Evolutionary conservation across 2,797 vertebrate genomes (phyloP).

Genomic region (Mus spretus): DNA sequence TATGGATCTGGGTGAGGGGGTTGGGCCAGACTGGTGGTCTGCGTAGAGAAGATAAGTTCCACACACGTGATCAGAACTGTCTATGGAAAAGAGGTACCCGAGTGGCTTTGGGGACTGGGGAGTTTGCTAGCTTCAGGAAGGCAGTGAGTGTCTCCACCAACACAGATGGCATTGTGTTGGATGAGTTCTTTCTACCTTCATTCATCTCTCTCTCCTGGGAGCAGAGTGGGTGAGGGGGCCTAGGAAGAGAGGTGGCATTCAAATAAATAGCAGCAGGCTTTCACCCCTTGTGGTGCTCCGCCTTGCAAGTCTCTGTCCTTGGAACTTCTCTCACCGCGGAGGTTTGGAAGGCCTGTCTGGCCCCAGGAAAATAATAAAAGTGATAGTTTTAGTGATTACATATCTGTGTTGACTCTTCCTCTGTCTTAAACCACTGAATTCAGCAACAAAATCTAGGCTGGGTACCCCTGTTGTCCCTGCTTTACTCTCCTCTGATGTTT

Average conservation of each 20-base stretch:
- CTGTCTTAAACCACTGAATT: neutral
- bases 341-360: constrained; percentile 21
- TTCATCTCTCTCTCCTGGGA: constrained; percentile 57
- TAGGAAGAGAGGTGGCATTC: constrained; percentile 24
- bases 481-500: neutral
- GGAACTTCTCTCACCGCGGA: neutral
- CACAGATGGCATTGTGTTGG: constrained; percentile 51
- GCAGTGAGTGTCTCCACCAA: neutral
- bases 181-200: constrained; percentile 56
- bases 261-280: constrained; percentile 39
- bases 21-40: neutral
- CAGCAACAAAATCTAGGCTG: neutral
- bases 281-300: constrained; percentile 39
- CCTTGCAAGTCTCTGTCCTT: neutral
- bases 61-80: neutral
- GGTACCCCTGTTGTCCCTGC: neutral
- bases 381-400: constrained; percentile 41
- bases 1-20: neutral
- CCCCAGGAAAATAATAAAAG: constrained; percentile 11
- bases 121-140: constrained; percentile 49
- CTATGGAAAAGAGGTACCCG: neutral
- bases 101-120: neutral
- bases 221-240: neutral
- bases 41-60: neutral
- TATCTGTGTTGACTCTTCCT: neutral